These are phyloP conservation scores for Pandemis heparana DNA, from an alignment of 2,888 invertebrate species.

Conservation along the genomic window DNA sequence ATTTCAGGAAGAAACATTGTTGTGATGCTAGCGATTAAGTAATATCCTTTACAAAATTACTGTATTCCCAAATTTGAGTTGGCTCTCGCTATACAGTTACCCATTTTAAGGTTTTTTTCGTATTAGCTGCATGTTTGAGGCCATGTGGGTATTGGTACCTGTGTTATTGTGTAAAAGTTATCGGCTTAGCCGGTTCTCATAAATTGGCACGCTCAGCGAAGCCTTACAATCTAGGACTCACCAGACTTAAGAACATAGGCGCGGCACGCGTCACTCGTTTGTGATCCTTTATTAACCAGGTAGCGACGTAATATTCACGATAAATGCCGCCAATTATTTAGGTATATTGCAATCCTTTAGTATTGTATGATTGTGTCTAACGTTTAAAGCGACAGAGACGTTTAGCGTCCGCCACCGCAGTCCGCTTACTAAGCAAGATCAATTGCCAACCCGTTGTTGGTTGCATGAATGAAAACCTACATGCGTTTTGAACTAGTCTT, in stretches of 20 bases:
- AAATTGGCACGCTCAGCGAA: constrained; percentile 76
- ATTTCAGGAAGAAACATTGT: background rate
- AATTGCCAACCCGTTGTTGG: constrained; percentile 66
- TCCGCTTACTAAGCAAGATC: constrained; percentile 72
- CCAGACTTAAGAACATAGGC: constrained; percentile 83
- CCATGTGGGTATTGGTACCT: constrained; percentile 14
- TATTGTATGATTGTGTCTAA: constrained; percentile 53
- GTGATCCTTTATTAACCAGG: constrained; percentile 65
- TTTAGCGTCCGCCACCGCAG: constrained; percentile 66
- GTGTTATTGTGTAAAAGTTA: constrained; percentile 14
- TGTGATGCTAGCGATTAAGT: background rate
- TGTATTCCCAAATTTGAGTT: background rate
- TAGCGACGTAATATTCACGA: constrained; percentile 61
- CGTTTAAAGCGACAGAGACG: constrained; percentile 61
- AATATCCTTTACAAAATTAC: background rate
- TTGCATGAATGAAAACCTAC: constrained; percentile 81
- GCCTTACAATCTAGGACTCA: constrained; percentile 83
- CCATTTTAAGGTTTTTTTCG: background rate
- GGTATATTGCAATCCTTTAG: constrained; percentile 70
- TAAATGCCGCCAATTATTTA: constrained; percentile 70
- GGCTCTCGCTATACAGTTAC: background rate
- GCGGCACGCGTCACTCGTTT: constrained; percentile 76
- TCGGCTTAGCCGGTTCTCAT: constrained; percentile 55
- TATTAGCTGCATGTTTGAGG: background rate
- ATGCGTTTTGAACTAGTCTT: constrained; percentile 58